phyloP scores from a whole-genome alignment of 2,113 vertebrate genomes.

The Balaeniceps rex region DNA sequence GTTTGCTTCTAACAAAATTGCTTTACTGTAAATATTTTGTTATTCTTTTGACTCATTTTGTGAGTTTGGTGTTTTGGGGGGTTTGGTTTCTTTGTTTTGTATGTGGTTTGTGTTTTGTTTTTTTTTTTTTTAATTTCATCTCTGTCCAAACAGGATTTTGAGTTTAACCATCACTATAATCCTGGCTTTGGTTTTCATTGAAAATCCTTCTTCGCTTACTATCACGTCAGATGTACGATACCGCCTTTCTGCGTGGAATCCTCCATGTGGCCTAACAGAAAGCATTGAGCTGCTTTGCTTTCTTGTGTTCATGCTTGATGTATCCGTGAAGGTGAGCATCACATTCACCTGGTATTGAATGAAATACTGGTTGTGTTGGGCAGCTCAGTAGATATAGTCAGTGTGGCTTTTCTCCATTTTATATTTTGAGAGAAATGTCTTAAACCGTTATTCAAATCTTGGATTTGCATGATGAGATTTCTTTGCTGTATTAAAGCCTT shows the following conservation, averaged over 20 bases:
- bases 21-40: not conserved
- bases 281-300: slow-evolving; percentile 84
- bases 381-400: not conserved
- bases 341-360: fast-evolving
- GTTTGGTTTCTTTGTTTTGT: not conserved
- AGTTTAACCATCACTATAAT: slow-evolving; percentile 79
- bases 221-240: slow-evolving; percentile 81
- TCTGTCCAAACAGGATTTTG: slow-evolving; percentile 70
- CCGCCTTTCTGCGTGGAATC: slow-evolving; percentile 76
- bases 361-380: too few relatives aligned
- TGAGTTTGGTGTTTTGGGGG: not conserved
- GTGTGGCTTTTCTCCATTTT: not conserved
- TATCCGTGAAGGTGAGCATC: slow-evolving; percentile 83
- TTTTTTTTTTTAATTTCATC: not conserved
- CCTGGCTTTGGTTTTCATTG: slow-evolving; percentile 86
- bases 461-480: not conserved
- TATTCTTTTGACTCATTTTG: not conserved
- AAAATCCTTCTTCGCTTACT: slow-evolving; percentile 87
- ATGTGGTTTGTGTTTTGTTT: too few relatives aligned
- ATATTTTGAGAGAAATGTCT: not conserved
- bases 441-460: not conserved
- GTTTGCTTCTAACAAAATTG: not conserved
- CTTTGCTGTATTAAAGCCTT: not conserved
- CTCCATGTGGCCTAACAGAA: slow-evolving; percentile 87
- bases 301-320: slow-evolving; percentile 77